Base-by-base conservation (phyloP, 1,140 invertebrate genomes). In the Anastrepha ludens region DNA sequence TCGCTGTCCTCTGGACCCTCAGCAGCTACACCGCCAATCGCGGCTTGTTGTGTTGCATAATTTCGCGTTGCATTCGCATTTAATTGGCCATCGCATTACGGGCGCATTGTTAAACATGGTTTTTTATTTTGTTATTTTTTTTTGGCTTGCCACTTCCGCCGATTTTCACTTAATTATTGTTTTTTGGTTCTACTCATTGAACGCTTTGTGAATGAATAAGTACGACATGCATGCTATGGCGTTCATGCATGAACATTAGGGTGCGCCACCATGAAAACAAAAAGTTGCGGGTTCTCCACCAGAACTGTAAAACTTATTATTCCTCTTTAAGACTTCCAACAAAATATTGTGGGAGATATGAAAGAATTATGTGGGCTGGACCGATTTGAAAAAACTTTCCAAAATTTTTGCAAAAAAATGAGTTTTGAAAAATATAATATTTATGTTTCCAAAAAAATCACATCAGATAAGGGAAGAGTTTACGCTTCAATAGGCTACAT, bases 141-240 rank as follows among this genome's bases (percentile, higher is more conserved):
- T 81, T 50, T 50, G 7, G 13, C 15, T 74, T n/a, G 44, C 74
- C 47, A 6, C 64, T 29, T 58, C 44, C 15, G 15, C 74, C 47
- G 17, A 9, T 29, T 58, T 81, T n/a, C 74, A 13, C 44, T 15
- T 8, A 5, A 67, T 67, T 29, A n/a, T 2, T 17, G 5, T 62
- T 62, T n/a, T 15, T n/a, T 20, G 8, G 7, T 81, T 81, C 17
- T n/a, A 29, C n/a, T 50, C 74, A 50, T 55, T 81, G 74, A 81
- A 81, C 74, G 74, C 47, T 81, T 81, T 81, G 17, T 81, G 74
- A 81, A 81, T 81, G 47, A 81, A 81, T 81, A 81, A 81, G 74
- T 55, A 47, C 74, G 15, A 29, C 47, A 50, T 81, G 29, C 29
- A 20, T 81, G 44, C 5, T 6, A 29, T 39, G 13, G n/a, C 15